phyloP scores from a whole-genome alignment of 2,797 vertebrate species.

The Leptoclinus maculatus region DNA sequence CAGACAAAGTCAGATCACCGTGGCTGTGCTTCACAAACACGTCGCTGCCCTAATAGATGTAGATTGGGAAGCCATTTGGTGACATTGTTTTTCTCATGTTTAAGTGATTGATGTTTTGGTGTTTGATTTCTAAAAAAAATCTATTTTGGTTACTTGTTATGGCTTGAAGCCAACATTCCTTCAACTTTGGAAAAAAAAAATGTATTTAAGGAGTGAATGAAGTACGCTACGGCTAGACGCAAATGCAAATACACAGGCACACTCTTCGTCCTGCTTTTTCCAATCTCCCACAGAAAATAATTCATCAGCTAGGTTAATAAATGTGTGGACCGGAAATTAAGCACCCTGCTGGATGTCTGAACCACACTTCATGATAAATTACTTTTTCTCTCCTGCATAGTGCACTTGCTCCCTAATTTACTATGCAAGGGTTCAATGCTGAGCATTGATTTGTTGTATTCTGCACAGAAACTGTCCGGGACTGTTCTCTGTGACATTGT shows the following conservation, averaged over 20 bases:
- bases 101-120: not conserved
- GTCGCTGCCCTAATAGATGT: not conserved
- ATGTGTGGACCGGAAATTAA: constrained; percentile 7
- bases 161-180: not conserved
- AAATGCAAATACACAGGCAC: not conserved
- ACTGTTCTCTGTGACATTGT: constrained; percentile 14
- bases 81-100: not conserved
- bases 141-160: not conserved
- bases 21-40: not conserved
- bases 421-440: constrained; percentile 20
- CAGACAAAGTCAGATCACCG: not conserved
- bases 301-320: constrained; percentile 1
- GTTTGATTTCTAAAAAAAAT: not conserved
- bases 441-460: constrained; percentile 32
- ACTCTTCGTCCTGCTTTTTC: not conserved
- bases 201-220: not conserved
- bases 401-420: constrained; percentile 8
- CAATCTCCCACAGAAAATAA: not conserved
- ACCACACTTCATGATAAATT: constrained; percentile 12
- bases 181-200: not conserved
- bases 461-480: constrained; percentile 1
- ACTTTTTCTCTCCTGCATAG: not conserved
- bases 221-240: not conserved
- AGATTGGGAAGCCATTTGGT: not conserved
- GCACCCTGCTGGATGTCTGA: not conserved